These are phyloP conservation scores for Patella depressa DNA, from an alignment of 2,888 invertebrate species.

Conservation along the genomic window DNA sequence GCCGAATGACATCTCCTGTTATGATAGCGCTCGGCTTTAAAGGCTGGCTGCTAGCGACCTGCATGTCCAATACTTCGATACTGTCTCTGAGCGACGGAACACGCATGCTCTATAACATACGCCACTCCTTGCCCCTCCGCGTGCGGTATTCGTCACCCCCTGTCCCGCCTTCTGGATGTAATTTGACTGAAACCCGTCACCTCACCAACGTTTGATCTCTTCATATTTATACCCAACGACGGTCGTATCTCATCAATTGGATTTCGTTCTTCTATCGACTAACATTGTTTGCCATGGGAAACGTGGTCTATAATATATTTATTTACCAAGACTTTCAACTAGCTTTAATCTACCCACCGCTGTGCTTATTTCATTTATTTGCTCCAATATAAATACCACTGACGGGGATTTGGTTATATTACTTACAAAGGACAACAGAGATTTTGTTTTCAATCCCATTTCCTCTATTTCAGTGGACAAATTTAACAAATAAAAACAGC, in stretches of 20 bases:
- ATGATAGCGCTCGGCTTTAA: conserved; percentile 4
- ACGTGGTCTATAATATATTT: no score
- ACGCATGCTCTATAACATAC: conserved; percentile 10
- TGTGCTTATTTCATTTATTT: conserved; percentile 1
- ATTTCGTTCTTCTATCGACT: neutral
- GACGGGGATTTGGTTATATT: neutral
- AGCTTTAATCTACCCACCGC: conserved; percentile 6
- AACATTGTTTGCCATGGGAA: neutral
- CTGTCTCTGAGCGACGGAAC: conserved; percentile 2
- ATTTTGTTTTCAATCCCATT: neutral
- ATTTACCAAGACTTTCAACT: no score
- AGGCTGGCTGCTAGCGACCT: conserved; percentile 2
- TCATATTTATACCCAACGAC: conserved; percentile 7
- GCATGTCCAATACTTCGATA: conserved; percentile 7
- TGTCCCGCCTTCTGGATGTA: conserved; percentile 5
- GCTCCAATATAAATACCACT: neutral
- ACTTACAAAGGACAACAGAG: neutral
- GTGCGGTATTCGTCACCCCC: conserved; percentile 8
- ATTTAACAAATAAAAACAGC: neutral
- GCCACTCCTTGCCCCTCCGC: conserved; percentile 12
- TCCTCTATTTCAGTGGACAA: neutral
- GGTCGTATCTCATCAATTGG: neutral
- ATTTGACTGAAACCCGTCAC: neutral
- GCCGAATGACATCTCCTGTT: neutral
- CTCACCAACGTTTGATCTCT: conserved; percentile 9